Conservation (phyloP, 2,797 vertebrate genomes). For the Limosa lapponica region DNA sequence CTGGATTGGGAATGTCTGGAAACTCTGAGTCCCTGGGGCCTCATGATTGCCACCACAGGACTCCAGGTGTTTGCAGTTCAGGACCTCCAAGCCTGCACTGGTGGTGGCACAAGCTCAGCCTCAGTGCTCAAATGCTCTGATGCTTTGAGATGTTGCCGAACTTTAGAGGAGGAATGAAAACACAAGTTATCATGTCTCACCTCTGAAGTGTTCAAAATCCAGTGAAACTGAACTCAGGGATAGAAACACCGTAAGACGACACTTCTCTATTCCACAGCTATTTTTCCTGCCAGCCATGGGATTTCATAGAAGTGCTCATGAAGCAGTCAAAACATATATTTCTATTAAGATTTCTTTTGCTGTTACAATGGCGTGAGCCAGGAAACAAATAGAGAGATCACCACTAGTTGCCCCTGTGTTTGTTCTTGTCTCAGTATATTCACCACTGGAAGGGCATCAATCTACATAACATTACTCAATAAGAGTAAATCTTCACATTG, state of each 20-base stretch:
- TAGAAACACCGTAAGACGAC: neutral
- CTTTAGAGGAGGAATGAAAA: neutral
- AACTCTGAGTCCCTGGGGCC: neutral
- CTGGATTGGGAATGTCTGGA: neutral
- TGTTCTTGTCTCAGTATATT: neutral
- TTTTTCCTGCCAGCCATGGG: neutral
- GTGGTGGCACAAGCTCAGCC: neutral
- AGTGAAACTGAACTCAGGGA: neutral
- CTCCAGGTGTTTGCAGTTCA: neutral
- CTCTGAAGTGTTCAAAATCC: neutral
- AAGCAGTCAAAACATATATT: neutral
- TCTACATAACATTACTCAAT: neutral
- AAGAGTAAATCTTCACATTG: neutral
- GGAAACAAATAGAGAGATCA: neutral
- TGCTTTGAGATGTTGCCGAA: neutral
- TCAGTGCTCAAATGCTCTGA: neutral
- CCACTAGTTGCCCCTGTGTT: neutral
- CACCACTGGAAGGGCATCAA: neutral
- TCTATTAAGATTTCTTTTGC: neutral
- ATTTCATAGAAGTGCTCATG: neutral
- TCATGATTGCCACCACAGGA: rapidly evolving
- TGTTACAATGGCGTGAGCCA: neutral
- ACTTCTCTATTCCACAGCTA: neutral
- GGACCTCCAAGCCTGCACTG: rapidly evolving
- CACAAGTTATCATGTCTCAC: neutral